Evolutionary conservation across 1,140 invertebrate genomes (phyloP), one percentile per base, ranked within the genome.

Genomic region (Episyrphus balteatus): DNA sequence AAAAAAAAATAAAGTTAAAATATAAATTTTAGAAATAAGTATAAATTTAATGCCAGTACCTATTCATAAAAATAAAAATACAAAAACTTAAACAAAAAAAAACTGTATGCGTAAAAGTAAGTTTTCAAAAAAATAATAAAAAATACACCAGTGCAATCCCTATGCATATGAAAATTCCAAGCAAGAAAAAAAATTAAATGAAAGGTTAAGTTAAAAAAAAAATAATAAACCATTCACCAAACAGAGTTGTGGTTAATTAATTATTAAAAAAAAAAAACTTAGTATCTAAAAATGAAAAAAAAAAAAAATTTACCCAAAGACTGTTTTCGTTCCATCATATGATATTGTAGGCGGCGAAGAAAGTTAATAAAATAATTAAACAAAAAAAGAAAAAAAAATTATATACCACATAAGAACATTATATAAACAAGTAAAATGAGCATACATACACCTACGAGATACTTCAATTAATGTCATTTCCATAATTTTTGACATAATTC

Each of bases 311-410:
- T 65, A 66, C 62, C 62, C 62, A 66, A 66, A 66, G 62, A 66
- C 62, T 66, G 62, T 66, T 66, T 66, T 66, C 62, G 62, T 66
- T 66, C 62, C 62, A 66, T 62, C 62, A 65, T 64, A 61, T 37
- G 13, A 37, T n/a, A 37, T 14, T 37, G 13, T 37, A 17, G 13
- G 15, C 13, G 15, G 13, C 13, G 36, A 37, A 37, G 36, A n/a
- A 37, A 37, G 15, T 37, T 37, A 14, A 3, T 17, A 5, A 37
- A 37, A 37, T 37, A n/a, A 34, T 10, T n/a, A 34, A 34, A 34
- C 11, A 37, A 37, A 37, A 62, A 57, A 59, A 57, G 59, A 54
- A 61, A 55, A 58, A 17, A 21, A 41, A 19, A 15, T 14, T 17
- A n/a, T n/a, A n/a, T n/a, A n/a, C n/a, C n/a, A n/a, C n/a, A n/a